Conservation (phyloP, 2,113 vertebrate species). For the Benthochromis sp. region DNA sequence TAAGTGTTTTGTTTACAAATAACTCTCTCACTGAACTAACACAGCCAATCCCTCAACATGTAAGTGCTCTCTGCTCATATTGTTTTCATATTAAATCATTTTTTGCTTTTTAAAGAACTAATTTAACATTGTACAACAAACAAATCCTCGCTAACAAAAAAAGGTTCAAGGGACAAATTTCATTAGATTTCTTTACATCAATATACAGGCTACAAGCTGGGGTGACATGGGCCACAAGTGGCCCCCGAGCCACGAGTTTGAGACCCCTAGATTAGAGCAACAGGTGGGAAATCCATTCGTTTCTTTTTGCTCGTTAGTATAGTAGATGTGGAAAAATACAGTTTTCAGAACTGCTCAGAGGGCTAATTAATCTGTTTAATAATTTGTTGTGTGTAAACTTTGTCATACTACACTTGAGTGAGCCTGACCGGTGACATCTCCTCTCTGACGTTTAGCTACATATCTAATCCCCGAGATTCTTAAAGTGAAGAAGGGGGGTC, state of each 20-base stretch:
- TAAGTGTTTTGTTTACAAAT: background rate
- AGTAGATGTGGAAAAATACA: background rate
- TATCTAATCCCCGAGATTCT: background rate
- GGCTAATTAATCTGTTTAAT: background rate
- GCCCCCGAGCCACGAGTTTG: background rate
- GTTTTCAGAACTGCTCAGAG: background rate
- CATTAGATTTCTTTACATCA: background rate
- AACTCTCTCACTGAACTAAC: background rate
- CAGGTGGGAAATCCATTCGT: slow-evolving; percentile 6
- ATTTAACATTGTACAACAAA: background rate
- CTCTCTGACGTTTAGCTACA: background rate
- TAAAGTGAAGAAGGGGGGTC: background rate
- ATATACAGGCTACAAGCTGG: background rate
- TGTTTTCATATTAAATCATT: background rate
- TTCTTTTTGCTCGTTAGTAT: background rate
- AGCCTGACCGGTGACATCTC: background rate
- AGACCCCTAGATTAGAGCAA: background rate
- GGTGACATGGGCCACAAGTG: background rate
- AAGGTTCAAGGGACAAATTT: background rate
- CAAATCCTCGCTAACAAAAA: background rate
- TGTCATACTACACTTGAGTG: background rate
- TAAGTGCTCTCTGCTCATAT: background rate
- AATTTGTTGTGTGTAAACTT: background rate
- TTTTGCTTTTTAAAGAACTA: background rate
- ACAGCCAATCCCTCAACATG: background rate